Evolutionary conservation across 1,140 invertebrate species (phyloP).

Genomic region (Bombus sylvicola): DNA sequence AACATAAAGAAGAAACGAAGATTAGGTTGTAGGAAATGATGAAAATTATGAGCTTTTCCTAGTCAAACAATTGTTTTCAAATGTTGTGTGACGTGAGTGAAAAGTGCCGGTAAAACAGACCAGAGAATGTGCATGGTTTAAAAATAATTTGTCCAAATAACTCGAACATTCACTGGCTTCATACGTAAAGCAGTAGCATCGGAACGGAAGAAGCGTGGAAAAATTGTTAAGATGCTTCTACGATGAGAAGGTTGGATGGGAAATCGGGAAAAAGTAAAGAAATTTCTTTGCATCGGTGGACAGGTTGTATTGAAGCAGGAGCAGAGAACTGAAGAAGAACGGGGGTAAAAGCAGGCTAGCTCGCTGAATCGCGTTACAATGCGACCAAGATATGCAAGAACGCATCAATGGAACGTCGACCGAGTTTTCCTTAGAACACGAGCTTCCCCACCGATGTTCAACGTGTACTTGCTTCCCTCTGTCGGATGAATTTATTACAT

Average conservation of each 20-base stretch:
- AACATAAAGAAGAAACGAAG: background rate
- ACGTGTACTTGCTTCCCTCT: conserved; percentile 12
- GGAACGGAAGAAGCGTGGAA: background rate
- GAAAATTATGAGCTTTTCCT: background rate
- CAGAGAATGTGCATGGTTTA: background rate
- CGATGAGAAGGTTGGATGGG: background rate
- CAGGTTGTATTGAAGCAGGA: background rate
- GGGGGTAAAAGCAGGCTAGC: background rate
- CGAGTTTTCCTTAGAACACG: background rate
- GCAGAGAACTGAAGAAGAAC: background rate
- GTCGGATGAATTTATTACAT: conserved; percentile 28
- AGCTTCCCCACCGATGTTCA: conserved; percentile 8
- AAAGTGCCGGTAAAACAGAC: no score
- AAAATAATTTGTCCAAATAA: background rate
- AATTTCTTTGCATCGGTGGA: conserved; percentile 6
- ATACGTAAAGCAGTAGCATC: no score
- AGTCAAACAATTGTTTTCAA: background rate
- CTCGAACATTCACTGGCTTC: background rate
- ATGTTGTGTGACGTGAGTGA: background rate
- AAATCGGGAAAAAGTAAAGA: background rate
- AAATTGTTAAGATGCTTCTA: background rate
- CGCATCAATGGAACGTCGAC: conserved; percentile 43
- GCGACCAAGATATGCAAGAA: conserved; percentile 6
- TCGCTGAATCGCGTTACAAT: conserved; percentile 24
- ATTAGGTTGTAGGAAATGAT: background rate